phyloP scores from a whole-genome alignment of 1,140 invertebrate species.

The Drosophila paulistorum region DNA sequence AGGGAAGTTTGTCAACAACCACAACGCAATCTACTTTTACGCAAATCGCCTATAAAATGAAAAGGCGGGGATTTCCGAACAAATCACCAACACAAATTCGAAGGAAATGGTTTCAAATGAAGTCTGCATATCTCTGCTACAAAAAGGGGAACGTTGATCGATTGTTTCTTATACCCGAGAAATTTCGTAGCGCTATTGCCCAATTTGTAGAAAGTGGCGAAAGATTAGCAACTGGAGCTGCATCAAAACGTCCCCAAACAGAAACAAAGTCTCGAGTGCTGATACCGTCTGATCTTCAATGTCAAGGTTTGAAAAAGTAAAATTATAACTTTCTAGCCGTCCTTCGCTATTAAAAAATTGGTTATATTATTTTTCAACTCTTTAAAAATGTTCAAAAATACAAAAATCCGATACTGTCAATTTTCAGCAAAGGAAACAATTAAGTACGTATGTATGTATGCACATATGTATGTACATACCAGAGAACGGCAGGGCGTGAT shows the following conservation, averaged over 20 bases:
- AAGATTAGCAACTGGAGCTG: constrained; percentile 29
- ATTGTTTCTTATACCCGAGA: constrained; percentile 66
- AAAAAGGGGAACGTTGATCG: constrained; percentile 74
- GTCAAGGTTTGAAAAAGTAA: too few species aligned
- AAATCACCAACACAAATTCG: constrained; percentile 73
- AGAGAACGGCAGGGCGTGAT: too few species aligned
- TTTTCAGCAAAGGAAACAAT: too few species aligned
- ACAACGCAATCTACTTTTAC: constrained; percentile 74
- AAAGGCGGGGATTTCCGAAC: constrained; percentile 69
- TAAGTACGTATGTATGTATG: too few species aligned
- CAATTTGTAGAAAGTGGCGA: constrained; percentile 69
- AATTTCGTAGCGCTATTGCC: constrained; percentile 66
- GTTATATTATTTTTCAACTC: too few species aligned
- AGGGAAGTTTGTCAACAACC: constrained; percentile 50
- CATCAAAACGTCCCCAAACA: not conserved
- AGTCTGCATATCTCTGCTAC: constrained; percentile 74
- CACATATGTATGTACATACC: too few species aligned
- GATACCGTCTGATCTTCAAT: not conserved
- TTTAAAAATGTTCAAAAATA: too few species aligned
- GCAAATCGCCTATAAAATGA: constrained; percentile 74
- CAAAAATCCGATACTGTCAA: too few species aligned
- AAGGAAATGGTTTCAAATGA: constrained; percentile 80
- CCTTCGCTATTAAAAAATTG: too few species aligned
- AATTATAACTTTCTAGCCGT: too few species aligned
- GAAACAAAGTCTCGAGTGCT: not conserved